Conservation (phyloP, 1,140 invertebrate genomes). For the Microplitis mediator region DNA sequence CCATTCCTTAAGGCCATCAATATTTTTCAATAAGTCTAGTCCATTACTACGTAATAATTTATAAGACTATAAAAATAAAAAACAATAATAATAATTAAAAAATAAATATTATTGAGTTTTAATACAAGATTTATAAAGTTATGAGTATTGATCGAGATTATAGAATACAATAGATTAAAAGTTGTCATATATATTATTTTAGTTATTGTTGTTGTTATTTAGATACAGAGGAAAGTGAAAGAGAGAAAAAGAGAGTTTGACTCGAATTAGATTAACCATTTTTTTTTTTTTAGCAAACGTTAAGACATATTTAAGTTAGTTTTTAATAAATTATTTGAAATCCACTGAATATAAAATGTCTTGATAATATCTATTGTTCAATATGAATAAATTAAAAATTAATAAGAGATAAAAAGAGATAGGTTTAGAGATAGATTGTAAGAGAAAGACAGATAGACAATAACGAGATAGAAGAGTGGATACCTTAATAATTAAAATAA, state of each 20-base stretch:
- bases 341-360: neutral
- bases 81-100: too few species aligned
- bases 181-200: too few species aligned
- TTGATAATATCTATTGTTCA: neutral
- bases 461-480: conserved; percentile 15
- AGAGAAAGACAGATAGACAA: conserved; percentile 2
- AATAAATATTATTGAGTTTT: too few species aligned
- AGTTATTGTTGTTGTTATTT: neutral
- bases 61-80: too few species aligned
- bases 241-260: conserved; percentile 12
- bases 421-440: neutral
- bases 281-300: too few species aligned
- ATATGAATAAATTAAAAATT: neutral
- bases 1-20: conserved; percentile 32
- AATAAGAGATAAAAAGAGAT: neutral
- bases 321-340: too few species aligned
- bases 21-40: conserved; percentile 28
- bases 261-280: neutral
- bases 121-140: too few species aligned
- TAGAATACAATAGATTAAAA: neutral
- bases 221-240: conserved; percentile 7
- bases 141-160: too few species aligned
- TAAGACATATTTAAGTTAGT: too few species aligned
- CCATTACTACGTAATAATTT: conserved; percentile 15
- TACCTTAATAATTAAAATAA: conserved; percentile 32